Percentiles rank a stretch among this genome's conserved stretches.
Conservation (phyloP, 92 coral and sea anemone species). For the Palythoa grandiflora region DNA sequence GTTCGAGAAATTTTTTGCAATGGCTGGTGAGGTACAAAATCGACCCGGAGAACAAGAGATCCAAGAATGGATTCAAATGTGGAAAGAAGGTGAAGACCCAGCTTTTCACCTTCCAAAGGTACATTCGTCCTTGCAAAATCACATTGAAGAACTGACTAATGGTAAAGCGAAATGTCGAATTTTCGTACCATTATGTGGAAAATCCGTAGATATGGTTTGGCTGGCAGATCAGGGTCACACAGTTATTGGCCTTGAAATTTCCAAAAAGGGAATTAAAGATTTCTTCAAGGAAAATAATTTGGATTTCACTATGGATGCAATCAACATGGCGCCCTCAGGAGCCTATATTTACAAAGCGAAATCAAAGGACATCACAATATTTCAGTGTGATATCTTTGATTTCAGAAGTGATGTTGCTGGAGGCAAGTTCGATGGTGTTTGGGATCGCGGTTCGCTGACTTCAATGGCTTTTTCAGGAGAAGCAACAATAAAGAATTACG, state of each 20-base stretch:
- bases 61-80: conserved; percentile 45
- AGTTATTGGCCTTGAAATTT: conserved; percentile 63
- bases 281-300: conserved; percentile 63
- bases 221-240: conserved; percentile 73
- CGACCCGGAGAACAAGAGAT: conserved; percentile 24
- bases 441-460: conserved; percentile 71
- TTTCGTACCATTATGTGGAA: conserved; percentile 74
- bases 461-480: conserved; percentile 49
- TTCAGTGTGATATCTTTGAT: conserved; percentile 50
- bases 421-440: conserved; percentile 62
- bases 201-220: conserved; percentile 63
- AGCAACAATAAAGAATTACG: conserved; percentile 44
- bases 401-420: conserved; percentile 62
- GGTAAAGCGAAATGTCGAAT: conserved; percentile 52
- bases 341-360: conserved; percentile 74
- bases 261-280: conserved; percentile 49
- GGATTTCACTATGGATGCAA: conserved; percentile 59
- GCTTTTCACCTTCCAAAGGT: conserved; percentile 17
- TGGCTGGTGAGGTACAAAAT: conserved; percentile 15
- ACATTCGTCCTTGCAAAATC: conserved; percentile 48
- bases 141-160: conserved; percentile 50
- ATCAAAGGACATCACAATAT: conserved; percentile 65
- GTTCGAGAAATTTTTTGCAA: neutral
- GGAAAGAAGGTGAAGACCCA: conserved; percentile 44
- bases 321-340: conserved; percentile 73